Percentiles rank a stretch among this genome's conserved stretches.
phyloP scores from a whole-genome alignment of 30 jellyfish, hydroid and myxozoan species.

The Aurelia aurita region DNA sequence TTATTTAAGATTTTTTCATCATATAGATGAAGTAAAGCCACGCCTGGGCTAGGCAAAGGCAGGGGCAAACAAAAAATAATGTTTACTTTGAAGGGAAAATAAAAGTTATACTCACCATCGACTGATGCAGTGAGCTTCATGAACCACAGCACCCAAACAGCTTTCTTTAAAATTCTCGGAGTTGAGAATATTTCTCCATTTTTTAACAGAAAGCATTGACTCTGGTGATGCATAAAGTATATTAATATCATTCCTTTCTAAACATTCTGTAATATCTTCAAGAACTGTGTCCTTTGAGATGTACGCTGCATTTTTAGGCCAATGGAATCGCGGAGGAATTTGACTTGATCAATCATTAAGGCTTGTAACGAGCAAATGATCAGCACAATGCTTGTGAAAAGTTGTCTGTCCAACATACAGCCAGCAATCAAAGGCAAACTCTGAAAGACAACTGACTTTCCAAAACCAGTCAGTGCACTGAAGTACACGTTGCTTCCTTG shows the following conservation, averaged over 20 bases:
- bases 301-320: slow-evolving; percentile 3
- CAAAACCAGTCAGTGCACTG: too few relatives aligned
- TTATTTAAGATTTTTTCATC: too few relatives aligned
- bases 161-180: slow-evolving; percentile 13
- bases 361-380: too few relatives aligned
- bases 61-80: not conserved
- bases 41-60: not conserved
- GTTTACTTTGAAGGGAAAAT: not conserved
- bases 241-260: not conserved
- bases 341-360: too few relatives aligned
- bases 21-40: too few relatives aligned
- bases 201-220: not conserved
- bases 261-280: too few relatives aligned
- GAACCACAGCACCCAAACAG: slow-evolving; percentile 11
- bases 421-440: too few relatives aligned
- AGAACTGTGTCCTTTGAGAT: slow-evolving; percentile 3
- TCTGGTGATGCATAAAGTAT: not conserved
- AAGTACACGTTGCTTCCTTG: too few relatives aligned
- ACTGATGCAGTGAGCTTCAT: slow-evolving; percentile 25
- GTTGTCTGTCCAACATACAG: too few relatives aligned
- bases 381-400: too few relatives aligned
- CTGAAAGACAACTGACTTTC: too few relatives aligned
- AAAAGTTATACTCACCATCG: slow-evolving; percentile 13
- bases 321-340: not conserved
- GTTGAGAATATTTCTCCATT: slow-evolving; percentile 8